A percentile compares a stretch with the other conserved stretches of the same genome.
Evolutionary conservation across 2,888 invertebrate species (phyloP).

Genomic region (Pristionchus maxplancki): DNA sequence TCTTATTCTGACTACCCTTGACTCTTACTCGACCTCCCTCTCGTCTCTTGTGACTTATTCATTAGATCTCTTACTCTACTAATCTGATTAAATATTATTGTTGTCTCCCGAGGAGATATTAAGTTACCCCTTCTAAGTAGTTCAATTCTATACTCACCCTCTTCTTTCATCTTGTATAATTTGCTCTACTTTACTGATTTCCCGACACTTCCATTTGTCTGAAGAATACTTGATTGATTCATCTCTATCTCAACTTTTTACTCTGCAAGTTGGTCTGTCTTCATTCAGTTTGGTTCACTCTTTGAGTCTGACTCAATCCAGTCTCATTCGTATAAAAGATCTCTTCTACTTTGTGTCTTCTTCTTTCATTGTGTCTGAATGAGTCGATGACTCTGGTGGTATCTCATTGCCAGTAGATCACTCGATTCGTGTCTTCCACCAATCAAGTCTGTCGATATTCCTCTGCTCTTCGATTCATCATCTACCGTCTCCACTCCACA

Average conservation of each 20-base stretch:
- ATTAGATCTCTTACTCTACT: conserved; percentile 15
- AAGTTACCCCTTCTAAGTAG: not conserved
- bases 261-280: not conserved
- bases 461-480: conserved; percentile 18
- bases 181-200: conserved; percentile 26
- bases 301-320: conserved; percentile 48
- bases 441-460: conserved; percentile 23
- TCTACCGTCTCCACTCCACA: not conserved
- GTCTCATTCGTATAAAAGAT: conserved; percentile 47
- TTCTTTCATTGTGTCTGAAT: conserved; percentile 28
- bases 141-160: conserved; percentile 5
- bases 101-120: conserved; percentile 19
- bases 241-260: conserved; percentile 26
- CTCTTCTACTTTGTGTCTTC: conserved; percentile 48
- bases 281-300: conserved; percentile 11
- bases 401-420: conserved; percentile 14
- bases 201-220: not conserved
- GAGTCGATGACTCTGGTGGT: conserved; percentile 44
- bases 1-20: conserved; percentile 25
- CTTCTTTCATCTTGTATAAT: conserved; percentile 20
- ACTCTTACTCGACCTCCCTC: not conserved
- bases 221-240: conserved; percentile 18
- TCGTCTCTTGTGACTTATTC: not conserved
- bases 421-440: conserved; percentile 3
- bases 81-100: not conserved